A percentile compares a stretch with the other conserved stretches of the same genome.
phyloP scores from a whole-genome alignment of 2,113 vertebrate species.

The Mungos mungo region DNA sequence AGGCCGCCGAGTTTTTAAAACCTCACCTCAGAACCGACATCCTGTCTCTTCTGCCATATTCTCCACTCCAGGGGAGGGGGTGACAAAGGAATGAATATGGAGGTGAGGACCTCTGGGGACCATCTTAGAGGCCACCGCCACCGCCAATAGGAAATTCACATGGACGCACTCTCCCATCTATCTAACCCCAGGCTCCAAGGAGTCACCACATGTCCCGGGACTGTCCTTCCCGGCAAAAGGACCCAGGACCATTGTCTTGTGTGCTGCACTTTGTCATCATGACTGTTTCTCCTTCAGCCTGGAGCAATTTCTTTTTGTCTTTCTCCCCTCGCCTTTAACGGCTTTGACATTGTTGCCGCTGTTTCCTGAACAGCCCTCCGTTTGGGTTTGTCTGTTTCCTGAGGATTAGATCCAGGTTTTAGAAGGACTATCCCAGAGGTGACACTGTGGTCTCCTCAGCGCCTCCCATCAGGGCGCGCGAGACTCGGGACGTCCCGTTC shows the following conservation, averaged over 20 bases:
- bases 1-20: neutral
- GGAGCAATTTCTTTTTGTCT: neutral
- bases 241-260: neutral
- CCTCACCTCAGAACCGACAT: neutral
- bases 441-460: fast-evolving
- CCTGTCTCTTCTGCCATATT: neutral
- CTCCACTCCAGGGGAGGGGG: neutral
- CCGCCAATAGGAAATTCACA: neutral
- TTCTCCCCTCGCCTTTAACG: neutral
- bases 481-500: neutral
- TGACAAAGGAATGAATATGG: neutral
- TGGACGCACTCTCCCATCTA: neutral
- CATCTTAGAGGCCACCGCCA: neutral
- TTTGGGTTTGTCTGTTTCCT: neutral
- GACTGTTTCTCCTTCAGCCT: neutral
- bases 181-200: neutral
- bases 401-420: neutral
- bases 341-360: neutral
- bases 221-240: neutral
- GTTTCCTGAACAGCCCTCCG: neutral
- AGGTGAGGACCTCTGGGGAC: too few species aligned
- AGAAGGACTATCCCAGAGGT: neutral
- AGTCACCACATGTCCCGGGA: neutral
- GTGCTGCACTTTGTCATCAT: fast-evolving
- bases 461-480: fast-evolving